Conservation (phyloP, 1,140 invertebrate genomes). For the Procambarus clarkii region DNA sequence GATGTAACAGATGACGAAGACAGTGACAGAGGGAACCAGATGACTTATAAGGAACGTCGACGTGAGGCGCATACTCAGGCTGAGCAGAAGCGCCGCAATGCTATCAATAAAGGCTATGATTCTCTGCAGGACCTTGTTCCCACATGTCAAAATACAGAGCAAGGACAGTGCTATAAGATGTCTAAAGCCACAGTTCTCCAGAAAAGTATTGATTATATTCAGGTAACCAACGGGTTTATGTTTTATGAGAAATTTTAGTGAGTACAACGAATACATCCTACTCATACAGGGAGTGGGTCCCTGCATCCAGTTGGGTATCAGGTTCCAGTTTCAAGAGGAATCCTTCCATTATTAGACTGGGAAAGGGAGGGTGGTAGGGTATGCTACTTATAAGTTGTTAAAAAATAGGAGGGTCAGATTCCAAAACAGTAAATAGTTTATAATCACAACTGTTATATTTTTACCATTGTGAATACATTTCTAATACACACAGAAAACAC, state of each 20-base stretch:
- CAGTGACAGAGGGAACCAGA: slow-evolving; percentile 86
- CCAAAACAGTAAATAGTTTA: too few relatives aligned
- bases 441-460: too few relatives aligned
- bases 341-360: too few relatives aligned
- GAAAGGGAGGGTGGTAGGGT: too few relatives aligned
- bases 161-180: slow-evolving; percentile 87
- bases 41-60: slow-evolving; percentile 94
- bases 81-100: slow-evolving; percentile 97
- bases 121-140: slow-evolving; percentile 93
- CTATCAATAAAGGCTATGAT: slow-evolving; percentile 97
- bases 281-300: too few relatives aligned
- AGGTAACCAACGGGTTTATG: slow-evolving; percentile 76
- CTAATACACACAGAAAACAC: too few relatives aligned
- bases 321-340: too few relatives aligned
- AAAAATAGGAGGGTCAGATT: too few relatives aligned
- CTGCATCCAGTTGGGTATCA: too few relatives aligned
- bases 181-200: slow-evolving; percentile 96
- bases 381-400: too few relatives aligned
- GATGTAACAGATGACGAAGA: slow-evolving; percentile 89
- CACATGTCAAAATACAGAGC: slow-evolving; percentile 89
- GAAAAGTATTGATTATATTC: slow-evolving; percentile 82
- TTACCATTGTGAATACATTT: too few relatives aligned
- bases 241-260: too few relatives aligned
- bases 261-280: neutral
- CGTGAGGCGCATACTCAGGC: slow-evolving; percentile 97